Base-by-base conservation (phyloP, 2,888 invertebrate species). In the Pocota personata region DNA sequence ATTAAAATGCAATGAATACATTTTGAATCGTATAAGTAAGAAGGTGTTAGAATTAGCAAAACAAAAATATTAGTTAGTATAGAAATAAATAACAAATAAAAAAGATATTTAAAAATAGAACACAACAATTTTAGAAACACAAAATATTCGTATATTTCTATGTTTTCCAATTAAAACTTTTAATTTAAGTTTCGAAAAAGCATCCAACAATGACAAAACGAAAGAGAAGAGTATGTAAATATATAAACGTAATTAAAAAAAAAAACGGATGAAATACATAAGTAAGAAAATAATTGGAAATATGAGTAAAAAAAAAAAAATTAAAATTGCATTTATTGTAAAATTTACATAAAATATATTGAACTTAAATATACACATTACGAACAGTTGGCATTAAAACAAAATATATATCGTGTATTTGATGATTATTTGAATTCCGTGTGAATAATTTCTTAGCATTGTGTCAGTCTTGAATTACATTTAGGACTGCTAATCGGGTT, bases 351-450 rank as follows among this genome's bases (percentile, higher is more conserved):
- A 43, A 80, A 80, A 86, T 77, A 86, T 76, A 86, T 82, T 82
- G 77, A 86, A 82, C 76, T 82, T 67, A 82, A 82, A 82, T 86
- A 86, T 86, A 86, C 86, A 86, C 71, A 76, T 86, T 82, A 77
- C 60, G 82, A 77, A 82, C 52, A 86, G 86, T 86, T 86, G 86
- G 82, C 76, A 86, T 86, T 86, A 82, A 80, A 66, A 57, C 2
- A 60, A 52, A 57, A 60, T 12, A 19, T 14, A 46, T 12, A 27
- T 57, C 32, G 58, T 77, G 46, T 72, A n/a, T 77, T 82, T 71
- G 8, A 30, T 76, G 10, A n/a, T 21, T 16, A n/a, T 32, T 19
- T 58, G 2, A 73, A 14, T 55, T 24, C 14, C 3, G 12, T 21
- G 24, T 14, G 21, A 7, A 24, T 40, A n/a, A 21, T 8, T 40